Conservation (phyloP, 1,140 invertebrate genomes). For the Mya arenaria region DNA sequence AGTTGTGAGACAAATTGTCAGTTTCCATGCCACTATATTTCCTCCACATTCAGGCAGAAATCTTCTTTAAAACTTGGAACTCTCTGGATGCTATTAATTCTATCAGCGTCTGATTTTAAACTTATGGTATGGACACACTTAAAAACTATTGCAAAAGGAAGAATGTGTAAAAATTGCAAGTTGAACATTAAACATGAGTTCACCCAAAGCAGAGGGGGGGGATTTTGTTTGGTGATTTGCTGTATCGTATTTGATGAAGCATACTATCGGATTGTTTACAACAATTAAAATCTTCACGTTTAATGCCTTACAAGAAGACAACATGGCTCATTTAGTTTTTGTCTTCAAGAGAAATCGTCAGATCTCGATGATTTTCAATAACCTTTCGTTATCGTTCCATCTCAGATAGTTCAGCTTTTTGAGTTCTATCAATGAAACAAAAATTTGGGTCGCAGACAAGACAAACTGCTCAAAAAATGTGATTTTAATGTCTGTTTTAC, state of each 20-base stretch:
- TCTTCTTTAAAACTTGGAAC: too few relatives aligned
- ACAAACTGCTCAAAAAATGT: neutral
- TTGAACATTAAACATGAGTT: too few relatives aligned
- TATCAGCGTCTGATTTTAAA: too few relatives aligned
- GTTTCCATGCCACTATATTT: conserved; percentile 29
- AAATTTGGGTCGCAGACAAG: conserved; percentile 34
- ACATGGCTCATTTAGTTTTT: conserved; percentile 35
- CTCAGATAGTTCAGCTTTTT: conserved; percentile 36
- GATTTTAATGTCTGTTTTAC: too few relatives aligned
- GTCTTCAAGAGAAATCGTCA: conserved; percentile 10
- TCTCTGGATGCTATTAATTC: too few relatives aligned
- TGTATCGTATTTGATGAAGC: too few relatives aligned
- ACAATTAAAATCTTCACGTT: conserved; percentile 44
- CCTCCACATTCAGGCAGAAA: too few relatives aligned
- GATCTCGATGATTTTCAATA: conserved; percentile 50
- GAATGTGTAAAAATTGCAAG: too few relatives aligned
- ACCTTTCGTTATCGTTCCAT: conserved; percentile 17
- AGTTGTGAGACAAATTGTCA: conserved; percentile 10
- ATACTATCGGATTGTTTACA: conserved; percentile 43
- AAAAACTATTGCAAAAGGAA: too few relatives aligned
- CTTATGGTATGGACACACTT: too few relatives aligned
- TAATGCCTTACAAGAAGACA: conserved; percentile 9
- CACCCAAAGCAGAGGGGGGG: too few relatives aligned
- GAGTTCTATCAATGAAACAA: conserved; percentile 20
- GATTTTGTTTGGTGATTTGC: too few relatives aligned